Evolutionary conservation across 2,888 invertebrate genomes (phyloP), one percentile per base, ranked within the genome.

Genomic region (Helicoverpa assulta): DNA sequence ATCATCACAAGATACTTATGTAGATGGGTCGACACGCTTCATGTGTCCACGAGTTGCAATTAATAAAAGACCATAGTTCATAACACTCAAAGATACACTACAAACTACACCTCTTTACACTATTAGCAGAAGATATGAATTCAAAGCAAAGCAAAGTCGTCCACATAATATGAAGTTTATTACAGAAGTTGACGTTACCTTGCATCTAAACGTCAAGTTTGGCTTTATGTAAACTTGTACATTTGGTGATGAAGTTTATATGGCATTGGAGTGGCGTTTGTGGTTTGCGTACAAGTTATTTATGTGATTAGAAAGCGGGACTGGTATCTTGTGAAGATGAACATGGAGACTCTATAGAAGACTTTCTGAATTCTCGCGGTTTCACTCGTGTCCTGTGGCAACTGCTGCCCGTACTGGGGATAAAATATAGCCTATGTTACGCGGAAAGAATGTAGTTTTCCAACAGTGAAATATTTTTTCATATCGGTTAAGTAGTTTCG

Each of bases 111-210:
- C n/a, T 47, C 47, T 47, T 47, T 47, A 47, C 5, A 47, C 12
- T 40, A 60, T 37, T 62, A 58, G 56, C 58, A 29, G 71, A 51
- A 58, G 47, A 52, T 21, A 53, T 73, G 43, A 60, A 78, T 52
- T 67, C 67, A 67, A 75, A 79, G 75, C 54, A 53, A 75, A 75
- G 51, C 58, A 62, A 14, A 40, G 52, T 29, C 58, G 2, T 33
- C 8, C 8, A 8, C 33, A 67, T 62, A 67, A 67, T 67, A 78
- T 67, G 56, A 52, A 73, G 60, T 74, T 66, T 73, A 73, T 73
- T 78, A 78, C 74, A n/a, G 33, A 74, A 78, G 59, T 74, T 66
- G 56, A 73, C 56, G 61, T 73, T 67, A 78, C 79, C 69, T 63
- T 79, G 55, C 69, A 67, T 68, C 75, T 75, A 76, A 54, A 62